Base-by-base conservation (phyloP, 1,140 invertebrate genomes). In the Ooceraea biroi region DNA sequence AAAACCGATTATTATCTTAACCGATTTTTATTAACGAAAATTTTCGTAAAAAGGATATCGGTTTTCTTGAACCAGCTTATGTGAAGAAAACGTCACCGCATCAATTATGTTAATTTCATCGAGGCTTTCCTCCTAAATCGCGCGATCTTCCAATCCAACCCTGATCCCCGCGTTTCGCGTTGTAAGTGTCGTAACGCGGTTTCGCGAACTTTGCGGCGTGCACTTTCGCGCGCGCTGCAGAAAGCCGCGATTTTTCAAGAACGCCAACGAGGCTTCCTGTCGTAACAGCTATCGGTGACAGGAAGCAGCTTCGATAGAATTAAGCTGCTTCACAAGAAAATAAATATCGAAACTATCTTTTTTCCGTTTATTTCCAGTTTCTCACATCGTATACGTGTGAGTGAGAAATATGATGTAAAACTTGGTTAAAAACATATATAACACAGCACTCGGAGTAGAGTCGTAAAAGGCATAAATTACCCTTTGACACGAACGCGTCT, bases 201-300 rank as follows among this genome's bases (percentile, higher is more conserved):
- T 7, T 50, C 14, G 14, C 58, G 71, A 55, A 84, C 52, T 78
- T 84, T 19, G 19, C 36, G 7, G 36, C 57, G 30, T 57, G 60
- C 27, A 11, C 55, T 55, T 63, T 57, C 30, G 36, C 48, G 48
- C 48, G 27, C 48, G 36, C 7, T 36, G 12, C 76, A 80, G n/a
- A 69, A 80, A 46, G 25, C 14, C 41, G 46, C 8, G 30, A 57
- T 74, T 80, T 87, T 87, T 88, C 85, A 46, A 17, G 41, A 73
- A 73, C 36, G 46, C 52, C 19, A 36, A 61, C 55, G 52, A 55
- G 19, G 55, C 61, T 77, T 58, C 11, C 30, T 87, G 86, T 87
- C 73, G 85, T 68, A 74, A 88, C 68, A 11, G n/a, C n/a, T 44
- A 11, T 7, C 50, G 25, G 48, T 60, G 74, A 80, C 41, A 71